These are phyloP conservation scores for Atta colombica DNA, from an alignment of 1,140 invertebrate species.

Conservation along the genomic window DNA sequence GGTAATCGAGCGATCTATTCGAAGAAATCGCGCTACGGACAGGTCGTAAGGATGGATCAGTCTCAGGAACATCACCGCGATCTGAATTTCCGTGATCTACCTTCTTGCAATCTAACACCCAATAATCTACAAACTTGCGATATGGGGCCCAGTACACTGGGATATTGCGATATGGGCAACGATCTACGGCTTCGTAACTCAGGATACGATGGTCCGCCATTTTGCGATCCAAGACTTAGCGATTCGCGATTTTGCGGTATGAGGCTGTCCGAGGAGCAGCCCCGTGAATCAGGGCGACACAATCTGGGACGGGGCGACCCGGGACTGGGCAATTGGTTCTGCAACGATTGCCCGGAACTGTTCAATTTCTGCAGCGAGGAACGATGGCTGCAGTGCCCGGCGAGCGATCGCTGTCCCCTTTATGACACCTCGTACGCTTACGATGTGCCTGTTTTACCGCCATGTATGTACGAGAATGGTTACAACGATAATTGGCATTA, in stretches of 20 bases:
- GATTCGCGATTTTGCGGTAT: neutral
- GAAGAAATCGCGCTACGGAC: constrained; percentile 5
- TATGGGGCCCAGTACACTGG: neutral
- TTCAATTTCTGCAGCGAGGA: constrained; percentile 78
- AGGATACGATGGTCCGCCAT: neutral
- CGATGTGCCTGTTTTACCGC: constrained; percentile 55
- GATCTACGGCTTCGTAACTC: neutral
- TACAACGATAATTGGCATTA: constrained; percentile 46
- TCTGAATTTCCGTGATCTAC: neutral
- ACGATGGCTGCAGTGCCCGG: constrained; percentile 80
- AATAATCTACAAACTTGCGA: constrained; percentile 1
- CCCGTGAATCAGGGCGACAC: neutral
- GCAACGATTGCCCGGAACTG: constrained; percentile 29
- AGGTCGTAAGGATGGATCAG: constrained; percentile 17
- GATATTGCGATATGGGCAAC: neutral
- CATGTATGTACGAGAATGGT: constrained; percentile 70
- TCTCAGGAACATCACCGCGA: neutral
- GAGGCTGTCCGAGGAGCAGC: neutral
- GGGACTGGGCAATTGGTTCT: neutral
- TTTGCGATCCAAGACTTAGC: neutral
- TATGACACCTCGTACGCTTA: constrained; percentile 62
- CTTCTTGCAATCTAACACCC: neutral
- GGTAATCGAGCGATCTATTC: neutral
- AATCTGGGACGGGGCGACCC: neutral
- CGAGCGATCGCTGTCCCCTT: constrained; percentile 76